A percentile compares a stretch with the other conserved stretches of the same genome.
Evolutionary conservation across 2,888 invertebrate species (phyloP).

Genomic region (Tenthredo distinguenda): DNA sequence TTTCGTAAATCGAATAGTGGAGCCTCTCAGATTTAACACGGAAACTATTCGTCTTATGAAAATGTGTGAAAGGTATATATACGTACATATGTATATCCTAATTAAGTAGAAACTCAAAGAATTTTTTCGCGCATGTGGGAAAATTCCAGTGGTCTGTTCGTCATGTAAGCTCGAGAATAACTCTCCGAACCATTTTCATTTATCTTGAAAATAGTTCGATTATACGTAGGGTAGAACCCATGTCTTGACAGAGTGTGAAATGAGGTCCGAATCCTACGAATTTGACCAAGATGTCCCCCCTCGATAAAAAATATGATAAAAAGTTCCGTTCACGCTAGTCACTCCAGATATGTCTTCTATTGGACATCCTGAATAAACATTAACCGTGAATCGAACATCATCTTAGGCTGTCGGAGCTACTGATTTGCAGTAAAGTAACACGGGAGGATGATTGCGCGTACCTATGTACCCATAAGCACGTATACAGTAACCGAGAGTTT

Average conservation of each 20-base stretch:
- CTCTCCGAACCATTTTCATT: no score
- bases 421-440: not conserved
- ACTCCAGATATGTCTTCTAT: not conserved
- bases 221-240: not conserved
- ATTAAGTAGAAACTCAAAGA: not conserved
- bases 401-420: not conserved
- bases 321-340: not conserved
- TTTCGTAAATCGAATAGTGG: constrained; percentile 2
- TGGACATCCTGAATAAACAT: not conserved
- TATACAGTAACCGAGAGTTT: not conserved
- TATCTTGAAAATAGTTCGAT: no score
- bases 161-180: not conserved
- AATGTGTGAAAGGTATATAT: not conserved
- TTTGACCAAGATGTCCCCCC: not conserved
- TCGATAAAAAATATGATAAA: not conserved
- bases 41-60: not conserved
- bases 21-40: not conserved
- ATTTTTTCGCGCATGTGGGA: not conserved
- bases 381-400: not conserved
- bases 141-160: not conserved
- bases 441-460: not conserved
- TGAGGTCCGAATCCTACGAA: not conserved
- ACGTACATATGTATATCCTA: not conserved
- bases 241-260: not conserved
- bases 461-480: not conserved